Evolutionary conservation across 2,113 vertebrate genomes (phyloP).

Genomic region (Thunnus maccoyii): DNA sequence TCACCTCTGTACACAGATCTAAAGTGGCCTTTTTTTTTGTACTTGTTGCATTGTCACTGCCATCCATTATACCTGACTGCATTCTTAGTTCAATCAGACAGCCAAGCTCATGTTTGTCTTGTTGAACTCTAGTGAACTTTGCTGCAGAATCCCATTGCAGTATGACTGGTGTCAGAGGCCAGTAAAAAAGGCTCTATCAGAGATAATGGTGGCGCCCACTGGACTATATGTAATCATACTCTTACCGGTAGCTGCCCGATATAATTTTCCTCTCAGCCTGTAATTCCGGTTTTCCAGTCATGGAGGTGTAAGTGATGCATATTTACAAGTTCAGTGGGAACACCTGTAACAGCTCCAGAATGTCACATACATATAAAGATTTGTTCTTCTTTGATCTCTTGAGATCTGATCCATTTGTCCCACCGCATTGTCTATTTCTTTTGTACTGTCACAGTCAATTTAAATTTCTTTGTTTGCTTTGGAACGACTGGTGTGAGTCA

Average conservation of each 20-base stretch:
- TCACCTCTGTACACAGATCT: conserved; percentile 34
- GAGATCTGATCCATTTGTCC: conserved; percentile 64
- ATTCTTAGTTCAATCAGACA: conserved; percentile 44
- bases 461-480: conserved; percentile 63
- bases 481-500: conserved; percentile 73
- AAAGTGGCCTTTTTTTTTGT: conserved; percentile 22
- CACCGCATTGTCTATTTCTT: conserved; percentile 59
- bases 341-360: conserved; percentile 34
- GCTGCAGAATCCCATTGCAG: conserved; percentile 8
- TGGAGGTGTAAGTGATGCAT: conserved; percentile 24
- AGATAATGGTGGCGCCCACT: conserved; percentile 40
- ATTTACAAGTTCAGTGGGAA: conserved; percentile 26
- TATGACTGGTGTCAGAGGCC: conserved; percentile 26
- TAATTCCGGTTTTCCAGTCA: conserved; percentile 32
- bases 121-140: conserved; percentile 29
- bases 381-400: conserved; percentile 42
- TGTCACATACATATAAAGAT: conserved; percentile 10
- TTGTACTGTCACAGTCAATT: conserved; percentile 66
- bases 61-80: conserved; percentile 4
- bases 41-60: conserved; percentile 24
- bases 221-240: conserved; percentile 45
- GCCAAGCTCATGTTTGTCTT: conserved; percentile 23
- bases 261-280: conserved; percentile 30
- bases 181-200: conserved; percentile 17
- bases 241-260: not conserved